phyloP scores from a whole-genome alignment of 2,797 vertebrate species.

The Phrynocephalus vlangalii region DNA sequence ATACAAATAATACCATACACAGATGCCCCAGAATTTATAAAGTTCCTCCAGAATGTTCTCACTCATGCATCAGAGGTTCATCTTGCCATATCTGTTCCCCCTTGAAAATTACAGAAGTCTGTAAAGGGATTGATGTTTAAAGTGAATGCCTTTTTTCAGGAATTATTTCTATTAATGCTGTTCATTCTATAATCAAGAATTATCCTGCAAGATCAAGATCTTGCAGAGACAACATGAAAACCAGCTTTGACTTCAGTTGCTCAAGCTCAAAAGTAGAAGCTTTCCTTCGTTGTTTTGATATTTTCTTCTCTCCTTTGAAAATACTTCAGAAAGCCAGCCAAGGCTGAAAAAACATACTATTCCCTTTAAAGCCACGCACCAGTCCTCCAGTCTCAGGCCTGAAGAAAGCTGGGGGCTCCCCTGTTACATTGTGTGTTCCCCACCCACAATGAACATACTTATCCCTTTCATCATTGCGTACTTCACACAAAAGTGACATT shows the following conservation, averaged over 20 bases:
- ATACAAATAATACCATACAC: background rate
- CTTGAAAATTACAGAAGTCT: background rate
- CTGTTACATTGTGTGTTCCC: too few relatives aligned
- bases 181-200: background rate
- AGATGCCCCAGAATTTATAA: background rate
- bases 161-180: background rate
- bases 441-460: too few relatives aligned
- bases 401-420: too few relatives aligned
- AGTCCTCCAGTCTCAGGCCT: too few relatives aligned
- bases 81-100: background rate
- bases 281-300: background rate
- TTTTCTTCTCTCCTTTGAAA: background rate
- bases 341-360: too few relatives aligned
- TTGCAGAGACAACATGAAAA: background rate
- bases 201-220: slow-evolving; percentile 3
- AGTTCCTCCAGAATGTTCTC: background rate
- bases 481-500: too few relatives aligned
- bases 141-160: background rate
- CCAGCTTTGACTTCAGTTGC: background rate
- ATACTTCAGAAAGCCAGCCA: background rate
- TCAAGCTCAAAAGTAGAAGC: background rate
- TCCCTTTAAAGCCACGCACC: too few relatives aligned
- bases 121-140: background rate
- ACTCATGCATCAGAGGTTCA: background rate
- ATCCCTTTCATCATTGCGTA: too few relatives aligned